Conservation (phyloP, 1,140 invertebrate genomes). For the Solenopsis fugax region DNA sequence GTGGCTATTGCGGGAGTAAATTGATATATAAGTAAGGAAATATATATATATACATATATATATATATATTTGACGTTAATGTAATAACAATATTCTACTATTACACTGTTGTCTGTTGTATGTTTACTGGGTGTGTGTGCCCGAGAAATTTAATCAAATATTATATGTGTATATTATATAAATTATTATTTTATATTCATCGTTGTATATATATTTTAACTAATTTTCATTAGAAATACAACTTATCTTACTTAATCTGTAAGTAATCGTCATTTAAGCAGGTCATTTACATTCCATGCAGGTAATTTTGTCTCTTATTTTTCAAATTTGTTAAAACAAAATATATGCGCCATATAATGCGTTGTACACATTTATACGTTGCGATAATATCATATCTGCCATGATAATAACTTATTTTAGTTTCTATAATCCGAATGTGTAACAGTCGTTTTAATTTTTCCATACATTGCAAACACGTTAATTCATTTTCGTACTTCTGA, state of each 20-base stretch:
- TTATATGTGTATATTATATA: conserved; percentile 80
- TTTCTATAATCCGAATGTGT: conserved; percentile 21
- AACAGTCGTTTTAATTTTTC: conserved; percentile 18
- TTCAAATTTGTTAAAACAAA: conserved; percentile 21
- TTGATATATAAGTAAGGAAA: conserved; percentile 77
- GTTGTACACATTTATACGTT: neutral
- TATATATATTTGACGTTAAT: conserved; percentile 79
- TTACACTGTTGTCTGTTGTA: conserved; percentile 84
- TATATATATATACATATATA: conserved; percentile 71
- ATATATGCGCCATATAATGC: neutral
- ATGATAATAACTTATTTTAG: conserved; percentile 19
- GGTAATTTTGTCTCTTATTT: conserved; percentile 20
- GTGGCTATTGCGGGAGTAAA: conserved; percentile 69
- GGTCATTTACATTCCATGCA: conserved; percentile 42
- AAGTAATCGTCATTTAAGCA: conserved; percentile 59
- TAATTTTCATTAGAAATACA: conserved; percentile 81
- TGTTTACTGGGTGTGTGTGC: conserved; percentile 76
- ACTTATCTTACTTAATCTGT: conserved; percentile 75
- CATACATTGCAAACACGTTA: neutral
- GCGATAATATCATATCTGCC: conserved; percentile 1
- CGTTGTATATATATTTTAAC: conserved; percentile 84
- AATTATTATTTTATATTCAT: conserved; percentile 84
- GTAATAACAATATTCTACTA: conserved; percentile 84
- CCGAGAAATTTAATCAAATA: conserved; percentile 81
- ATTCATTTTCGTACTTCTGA: conserved; percentile 45